A percentile compares a stretch with the other conserved stretches of the same genome.
These are phyloP conservation scores for Catalaphyllia jardinei DNA, from an alignment of 64 coral and sea anemone genomes.

Conservation along the genomic window DNA sequence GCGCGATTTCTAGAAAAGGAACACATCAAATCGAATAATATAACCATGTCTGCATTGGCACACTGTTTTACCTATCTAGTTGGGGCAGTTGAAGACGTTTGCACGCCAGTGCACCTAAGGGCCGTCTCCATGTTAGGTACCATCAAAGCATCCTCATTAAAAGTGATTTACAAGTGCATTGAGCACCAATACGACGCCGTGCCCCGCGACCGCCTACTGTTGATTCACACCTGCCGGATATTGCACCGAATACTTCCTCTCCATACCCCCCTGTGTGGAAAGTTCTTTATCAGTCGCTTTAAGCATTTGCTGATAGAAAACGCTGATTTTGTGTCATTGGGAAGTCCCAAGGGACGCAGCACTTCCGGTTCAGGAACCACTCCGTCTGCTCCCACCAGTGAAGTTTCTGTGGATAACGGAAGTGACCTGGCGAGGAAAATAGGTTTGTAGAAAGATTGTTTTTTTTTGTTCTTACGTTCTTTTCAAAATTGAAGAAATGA, in stretches of 20 bases:
- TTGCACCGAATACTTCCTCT: constrained; percentile 86
- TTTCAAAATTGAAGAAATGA: too few species aligned
- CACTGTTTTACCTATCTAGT: constrained; percentile 94
- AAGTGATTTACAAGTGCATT: constrained; percentile 84
- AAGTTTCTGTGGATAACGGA: constrained; percentile 38
- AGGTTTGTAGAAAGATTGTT: neutral
- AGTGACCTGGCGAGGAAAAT: constrained; percentile 37
- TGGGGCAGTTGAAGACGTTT: constrained; percentile 94
- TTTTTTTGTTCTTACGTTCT: neutral
- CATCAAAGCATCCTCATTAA: constrained; percentile 77
- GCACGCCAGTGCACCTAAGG: constrained; percentile 71
- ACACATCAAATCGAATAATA: constrained; percentile 82
- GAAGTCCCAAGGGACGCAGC: constrained; percentile 62
- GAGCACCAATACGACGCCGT: constrained; percentile 91
- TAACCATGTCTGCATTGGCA: constrained; percentile 90
- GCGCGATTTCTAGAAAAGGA: constrained; percentile 91
- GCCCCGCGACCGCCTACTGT: constrained; percentile 76
- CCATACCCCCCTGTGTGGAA: constrained; percentile 91
- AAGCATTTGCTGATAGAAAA: constrained; percentile 98
- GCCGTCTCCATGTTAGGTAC: constrained; percentile 83
- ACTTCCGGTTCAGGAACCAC: constrained; percentile 27
- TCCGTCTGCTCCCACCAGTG: constrained; percentile 45
- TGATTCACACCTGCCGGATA: constrained; percentile 94
- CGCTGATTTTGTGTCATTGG: constrained; percentile 90
- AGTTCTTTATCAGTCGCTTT: constrained; percentile 94